Evolutionary conservation across 2,888 invertebrate species (phyloP), one percentile per base, ranked within the genome.

Genomic region (Aporophyla nigra): DNA sequence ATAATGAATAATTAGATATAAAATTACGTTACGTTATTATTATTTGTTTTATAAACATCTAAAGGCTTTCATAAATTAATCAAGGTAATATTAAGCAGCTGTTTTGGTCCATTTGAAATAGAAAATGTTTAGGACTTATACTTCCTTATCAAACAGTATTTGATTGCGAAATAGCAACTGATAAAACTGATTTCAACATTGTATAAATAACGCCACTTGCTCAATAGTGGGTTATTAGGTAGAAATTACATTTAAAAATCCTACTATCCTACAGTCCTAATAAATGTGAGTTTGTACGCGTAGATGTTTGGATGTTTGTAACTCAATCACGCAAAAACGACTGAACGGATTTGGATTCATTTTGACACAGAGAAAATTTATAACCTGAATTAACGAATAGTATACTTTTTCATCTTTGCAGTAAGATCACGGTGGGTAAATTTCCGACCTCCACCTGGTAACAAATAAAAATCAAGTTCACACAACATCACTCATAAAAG

Each of bases 401-500:
- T 33, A 33, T 33, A 33, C 33, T 33, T 33, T 33, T 33, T 33
- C n/a, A 33, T 33, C 33, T 3, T 33, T 1, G 33, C 3, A 33
- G 33, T 33, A 33, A 2, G 43, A 9, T 43, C 43, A n/a, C 43
- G 9, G 43, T 43, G 43, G 43, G 9, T 9, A 1, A 43, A 43
- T 43, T 43, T 9, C 9, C 43, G 43, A 7, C 9, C 43, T 9
- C 43, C 43, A 43, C 43, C 9, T 1, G 9, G 9, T 7, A 7
- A 10, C 7, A 43, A 10, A 40, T 70, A 77, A 27, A 43, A 54
- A 24, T 27, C 49, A 58, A 80, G 49, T 62, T 61, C 6, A 43
- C 49, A 71, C 14, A 59, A 54, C 80, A 61, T 61, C 33, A 51
- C 27, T 58, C 33, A 67, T 58, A 56, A 43, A 66, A 75, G 40